phyloP scores from a whole-genome alignment of 2,888 invertebrate genomes.

The Arenicola marina region DNA sequence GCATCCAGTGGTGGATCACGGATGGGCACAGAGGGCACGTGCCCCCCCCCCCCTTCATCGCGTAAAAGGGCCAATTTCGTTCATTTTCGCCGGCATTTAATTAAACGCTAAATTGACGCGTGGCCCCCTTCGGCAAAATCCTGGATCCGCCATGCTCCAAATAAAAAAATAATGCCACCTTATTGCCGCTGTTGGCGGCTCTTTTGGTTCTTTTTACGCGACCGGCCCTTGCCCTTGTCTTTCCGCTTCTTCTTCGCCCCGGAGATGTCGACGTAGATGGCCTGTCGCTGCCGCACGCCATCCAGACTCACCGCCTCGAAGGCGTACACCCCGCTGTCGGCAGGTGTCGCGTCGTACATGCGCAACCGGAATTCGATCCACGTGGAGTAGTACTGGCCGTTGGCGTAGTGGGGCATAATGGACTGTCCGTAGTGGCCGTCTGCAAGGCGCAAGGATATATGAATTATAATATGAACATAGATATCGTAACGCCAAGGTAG shows the following conservation, averaged over 20 bases:
- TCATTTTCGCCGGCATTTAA: no score
- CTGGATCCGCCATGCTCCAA: no score
- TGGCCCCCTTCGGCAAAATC: no score
- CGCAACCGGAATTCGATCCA: slow-evolving; percentile 34
- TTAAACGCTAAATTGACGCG: no score
- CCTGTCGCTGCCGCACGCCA: slow-evolving; percentile 19
- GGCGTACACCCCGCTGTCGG: slow-evolving; percentile 31
- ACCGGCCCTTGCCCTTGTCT: no score
- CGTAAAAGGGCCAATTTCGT: no score
- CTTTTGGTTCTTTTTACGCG: no score
- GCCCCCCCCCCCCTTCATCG: no score
- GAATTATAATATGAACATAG: neutral
- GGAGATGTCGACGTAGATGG: slow-evolving; percentile 32
- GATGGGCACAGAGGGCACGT: no score
- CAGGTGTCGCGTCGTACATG: slow-evolving; percentile 30
- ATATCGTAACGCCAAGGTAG: neutral
- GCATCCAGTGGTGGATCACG: no score
- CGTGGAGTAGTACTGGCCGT: slow-evolving; percentile 24
- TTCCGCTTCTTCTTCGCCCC: slow-evolving; percentile 17
- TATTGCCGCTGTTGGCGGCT: no score
- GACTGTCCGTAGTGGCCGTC: slow-evolving; percentile 19
- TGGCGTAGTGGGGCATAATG: slow-evolving; percentile 26
- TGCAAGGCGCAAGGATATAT: neutral
- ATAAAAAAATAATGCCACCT: no score
- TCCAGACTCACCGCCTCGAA: slow-evolving; percentile 21